Evolutionary conservation across 1,140 invertebrate species (phyloP), one percentile per base, ranked within the genome.

Genomic region (Eumeta japonica): DNA sequence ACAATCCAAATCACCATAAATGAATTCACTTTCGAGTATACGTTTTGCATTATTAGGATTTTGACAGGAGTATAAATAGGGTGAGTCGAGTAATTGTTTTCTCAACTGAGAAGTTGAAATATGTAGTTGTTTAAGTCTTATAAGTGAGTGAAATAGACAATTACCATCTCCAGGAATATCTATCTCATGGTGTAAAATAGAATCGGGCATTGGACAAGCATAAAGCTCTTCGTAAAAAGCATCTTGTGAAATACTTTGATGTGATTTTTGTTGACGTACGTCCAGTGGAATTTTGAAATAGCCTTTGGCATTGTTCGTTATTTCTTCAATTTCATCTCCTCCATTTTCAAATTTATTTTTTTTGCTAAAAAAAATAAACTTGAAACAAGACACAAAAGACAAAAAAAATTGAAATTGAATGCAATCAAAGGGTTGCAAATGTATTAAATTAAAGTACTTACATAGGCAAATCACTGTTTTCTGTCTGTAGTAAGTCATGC

Each of bases 211-310:
- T 44, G 46, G 37, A 28, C 50, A 48, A 48, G 48, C 41, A 39
- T 29, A 34, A 43, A 31, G 15, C 42, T 51, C 28, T 51, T 48
- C 42, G 45, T 45, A 47, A 32, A 47, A 47, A 20, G 16, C 41
- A 50, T 45, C 46, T 42, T 48, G 37, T 43, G 45, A 40, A 16
- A n/a, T n/a, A n/a, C n/a, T n/a, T 43, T 46, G 41, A 53, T 45
- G 45, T 47, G 37, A 50, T 46, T 45, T 19, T 39, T 35, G 50
- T 42, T 50, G 43, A 42, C 43, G 40, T 50, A 48, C 45, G n/a
- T n/a, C n/a, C n/a, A n/a, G n/a, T n/a, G n/a, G n/a, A n/a, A n/a
- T n/a, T n/a, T n/a, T n/a, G n/a, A n/a, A n/a, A n/a, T n/a, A n/a
- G n/a, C n/a, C n/a, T n/a, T n/a, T n/a, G n/a, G n/a, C n/a, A n/a